phyloP scores from a whole-genome alignment of 2,797 vertebrate species.

The Phoebastria nigripes region DNA sequence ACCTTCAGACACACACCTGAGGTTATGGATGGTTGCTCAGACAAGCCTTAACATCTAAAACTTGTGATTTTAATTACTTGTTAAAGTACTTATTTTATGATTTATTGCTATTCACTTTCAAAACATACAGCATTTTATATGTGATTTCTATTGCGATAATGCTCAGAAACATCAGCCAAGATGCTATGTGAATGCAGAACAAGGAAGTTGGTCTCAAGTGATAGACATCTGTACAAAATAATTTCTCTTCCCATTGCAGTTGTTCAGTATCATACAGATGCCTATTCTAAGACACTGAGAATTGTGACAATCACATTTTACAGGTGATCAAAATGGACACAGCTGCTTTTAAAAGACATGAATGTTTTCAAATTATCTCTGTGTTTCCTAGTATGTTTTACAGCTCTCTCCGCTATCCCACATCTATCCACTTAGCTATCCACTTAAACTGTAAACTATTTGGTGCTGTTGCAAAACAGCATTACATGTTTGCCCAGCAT shows the following conservation, averaged over 20 bases:
- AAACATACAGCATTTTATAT: background rate
- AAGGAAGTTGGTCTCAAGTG: background rate
- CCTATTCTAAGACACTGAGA: background rate
- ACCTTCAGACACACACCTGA: background rate
- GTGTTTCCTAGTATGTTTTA: background rate
- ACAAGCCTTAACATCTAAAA: background rate
- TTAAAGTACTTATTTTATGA: background rate
- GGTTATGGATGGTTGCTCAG: background rate
- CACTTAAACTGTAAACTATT: background rate
- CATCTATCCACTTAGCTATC: background rate
- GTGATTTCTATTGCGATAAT: background rate
- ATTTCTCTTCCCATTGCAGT: background rate
- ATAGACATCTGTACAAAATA: background rate
- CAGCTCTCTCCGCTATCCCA: background rate
- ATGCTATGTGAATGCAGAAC: background rate
- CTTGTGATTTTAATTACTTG: background rate
- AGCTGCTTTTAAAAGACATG: background rate
- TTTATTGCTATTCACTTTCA: background rate
- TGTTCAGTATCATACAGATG: background rate
- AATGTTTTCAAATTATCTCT: background rate
- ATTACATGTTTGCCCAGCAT: background rate
- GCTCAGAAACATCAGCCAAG: background rate
- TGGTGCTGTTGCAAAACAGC: background rate
- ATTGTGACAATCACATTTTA: background rate
- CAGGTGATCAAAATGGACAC: background rate